Conservation (phyloP, 2,797 vertebrate species). For the Eleutherodactylus coqui region DNA sequence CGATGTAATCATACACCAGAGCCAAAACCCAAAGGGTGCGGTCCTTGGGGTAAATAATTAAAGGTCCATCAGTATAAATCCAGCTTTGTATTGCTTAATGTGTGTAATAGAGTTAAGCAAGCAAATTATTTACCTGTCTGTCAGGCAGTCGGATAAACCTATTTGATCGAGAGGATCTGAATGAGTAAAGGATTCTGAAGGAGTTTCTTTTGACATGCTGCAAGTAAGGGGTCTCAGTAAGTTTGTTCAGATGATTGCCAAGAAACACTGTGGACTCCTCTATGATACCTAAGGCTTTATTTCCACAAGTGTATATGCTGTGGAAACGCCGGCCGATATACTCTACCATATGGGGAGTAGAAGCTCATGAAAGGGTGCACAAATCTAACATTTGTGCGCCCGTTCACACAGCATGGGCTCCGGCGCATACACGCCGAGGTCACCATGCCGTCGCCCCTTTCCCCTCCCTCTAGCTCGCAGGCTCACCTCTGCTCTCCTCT, state of each 20-base stretch:
- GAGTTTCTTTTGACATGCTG: background rate
- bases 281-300: background rate
- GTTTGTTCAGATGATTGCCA: background rate
- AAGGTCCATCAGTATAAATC: conserved; percentile 53
- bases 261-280: background rate
- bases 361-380: no score
- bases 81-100: conserved; percentile 36
- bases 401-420: no score
- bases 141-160: conserved; percentile 1
- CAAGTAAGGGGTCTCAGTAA: no score
- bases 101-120: background rate
- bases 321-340: no score
- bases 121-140: conserved; percentile 5
- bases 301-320: no score
- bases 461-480: no score
- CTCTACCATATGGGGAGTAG: no score
- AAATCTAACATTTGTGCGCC: no score
- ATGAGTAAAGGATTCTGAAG: background rate
- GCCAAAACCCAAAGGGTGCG: background rate
- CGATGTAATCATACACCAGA: conserved; percentile 1
- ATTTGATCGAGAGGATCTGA: background rate
- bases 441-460: no score
- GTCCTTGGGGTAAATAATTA: conserved; percentile 44
- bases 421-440: no score
- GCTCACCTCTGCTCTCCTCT: no score